Percentiles rank a stretch among this genome's conserved stretches.
phyloP scores from a whole-genome alignment of 2,888 invertebrate species.

The Sturmia bella region DNA sequence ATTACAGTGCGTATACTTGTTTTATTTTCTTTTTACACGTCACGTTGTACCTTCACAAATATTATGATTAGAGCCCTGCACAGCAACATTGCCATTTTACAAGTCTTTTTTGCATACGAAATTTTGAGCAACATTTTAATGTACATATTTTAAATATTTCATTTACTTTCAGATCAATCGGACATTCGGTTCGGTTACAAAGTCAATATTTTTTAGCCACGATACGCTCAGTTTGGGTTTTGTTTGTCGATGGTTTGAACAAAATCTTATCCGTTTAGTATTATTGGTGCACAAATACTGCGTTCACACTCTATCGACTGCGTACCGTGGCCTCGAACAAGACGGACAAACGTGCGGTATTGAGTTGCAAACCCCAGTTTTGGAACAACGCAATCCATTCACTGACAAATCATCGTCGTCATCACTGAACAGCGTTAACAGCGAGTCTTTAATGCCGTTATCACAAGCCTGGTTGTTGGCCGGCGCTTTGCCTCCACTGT shows the following conservation, averaged over 20 bases:
- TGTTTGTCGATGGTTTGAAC: slow-evolving; percentile 91
- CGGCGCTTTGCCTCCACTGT: slow-evolving; percentile 85
- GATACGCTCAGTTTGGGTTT: slow-evolving; percentile 88
- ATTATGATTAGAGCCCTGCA: no score
- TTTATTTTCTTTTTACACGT: no score
- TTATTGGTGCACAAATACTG: slow-evolving; percentile 88
- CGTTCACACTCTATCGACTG: slow-evolving; percentile 82
- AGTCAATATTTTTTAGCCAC: slow-evolving; percentile 91
- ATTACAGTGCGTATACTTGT: no score
- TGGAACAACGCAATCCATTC: slow-evolving; percentile 84
- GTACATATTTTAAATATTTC: not conserved
- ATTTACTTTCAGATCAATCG: slow-evolving; percentile 84
- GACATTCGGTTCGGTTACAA: slow-evolving; percentile 88
- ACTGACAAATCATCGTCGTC: slow-evolving; percentile 73
- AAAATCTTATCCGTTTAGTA: slow-evolving; percentile 89
- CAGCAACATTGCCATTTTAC: no score
- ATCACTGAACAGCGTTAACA: slow-evolving; percentile 47
- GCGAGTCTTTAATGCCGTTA: slow-evolving; percentile 83
- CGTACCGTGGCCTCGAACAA: slow-evolving; percentile 84
- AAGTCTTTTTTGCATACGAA: no score
- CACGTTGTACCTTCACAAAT: no score
- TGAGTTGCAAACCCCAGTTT: slow-evolving; percentile 89
- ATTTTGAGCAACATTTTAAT: no score
- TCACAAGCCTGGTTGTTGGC: slow-evolving; percentile 89
- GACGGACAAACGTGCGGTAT: slow-evolving; percentile 82